Percentiles rank a stretch among this genome's conserved stretches.
These are phyloP conservation scores for Cremastinae sp. DNA, from an alignment of 2,888 invertebrate species.

Conservation along the genomic window DNA sequence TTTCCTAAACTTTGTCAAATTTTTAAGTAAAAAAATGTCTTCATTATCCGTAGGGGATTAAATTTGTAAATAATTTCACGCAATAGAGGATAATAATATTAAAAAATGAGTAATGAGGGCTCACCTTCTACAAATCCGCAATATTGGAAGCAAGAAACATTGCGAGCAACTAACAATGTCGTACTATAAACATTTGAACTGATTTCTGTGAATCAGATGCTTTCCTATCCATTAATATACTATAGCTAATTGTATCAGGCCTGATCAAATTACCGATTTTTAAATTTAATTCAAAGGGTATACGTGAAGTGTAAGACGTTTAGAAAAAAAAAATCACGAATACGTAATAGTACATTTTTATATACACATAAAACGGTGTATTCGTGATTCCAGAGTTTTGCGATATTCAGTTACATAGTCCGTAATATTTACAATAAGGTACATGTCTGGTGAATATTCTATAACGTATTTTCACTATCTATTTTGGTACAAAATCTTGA, in stretches of 20 bases:
- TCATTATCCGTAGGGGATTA: background rate
- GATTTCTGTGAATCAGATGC: too few species aligned
- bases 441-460: slow-evolving; percentile 63
- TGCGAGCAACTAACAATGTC: slow-evolving; percentile 82
- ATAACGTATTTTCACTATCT: slow-evolving; percentile 71
- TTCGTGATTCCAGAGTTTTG: slow-evolving; percentile 6
- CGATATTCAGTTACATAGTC: slow-evolving; percentile 50
- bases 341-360: background rate
- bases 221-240: too few species aligned
- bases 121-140: slow-evolving; percentile 82
- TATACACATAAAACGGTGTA: background rate
- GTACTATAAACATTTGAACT: slow-evolving; percentile 69
- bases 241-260: too few species aligned
- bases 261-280: too few species aligned
- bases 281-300: too few species aligned
- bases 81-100: background rate
- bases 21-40: too few species aligned
- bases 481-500: slow-evolving; percentile 74
- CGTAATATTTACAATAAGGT: slow-evolving; percentile 71
- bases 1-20: too few species aligned
- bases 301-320: too few species aligned
- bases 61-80: background rate
- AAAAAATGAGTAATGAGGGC: slow-evolving; percentile 64
- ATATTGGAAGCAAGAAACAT: slow-evolving; percentile 81
- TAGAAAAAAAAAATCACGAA: too few species aligned